Evolutionary conservation across 2,797 vertebrate genomes (phyloP).

Genomic region (Syndactyla subalaris): DNA sequence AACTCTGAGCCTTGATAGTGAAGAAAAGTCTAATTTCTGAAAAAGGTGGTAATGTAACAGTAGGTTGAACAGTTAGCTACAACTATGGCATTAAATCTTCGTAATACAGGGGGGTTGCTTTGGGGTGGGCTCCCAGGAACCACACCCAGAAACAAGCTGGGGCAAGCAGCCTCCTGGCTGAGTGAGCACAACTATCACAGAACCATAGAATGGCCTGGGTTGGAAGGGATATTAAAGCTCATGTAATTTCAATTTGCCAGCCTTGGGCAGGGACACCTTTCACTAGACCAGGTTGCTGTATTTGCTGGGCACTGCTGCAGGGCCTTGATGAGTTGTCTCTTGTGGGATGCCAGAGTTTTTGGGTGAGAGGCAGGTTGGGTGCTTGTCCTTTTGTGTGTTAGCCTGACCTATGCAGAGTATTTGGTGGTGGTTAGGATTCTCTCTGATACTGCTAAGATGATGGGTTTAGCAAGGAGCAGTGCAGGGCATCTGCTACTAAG

Average conservation of each 20-base stretch:
- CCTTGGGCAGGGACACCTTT: background rate
- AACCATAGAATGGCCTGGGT: background rate
- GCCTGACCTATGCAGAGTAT: background rate
- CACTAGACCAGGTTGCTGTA: background rate
- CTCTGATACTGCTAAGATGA: background rate
- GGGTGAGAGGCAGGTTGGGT: background rate
- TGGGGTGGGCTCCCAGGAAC: background rate
- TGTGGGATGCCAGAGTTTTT: background rate
- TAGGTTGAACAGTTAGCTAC: background rate
- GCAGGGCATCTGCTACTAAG: background rate
- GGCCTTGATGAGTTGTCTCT: background rate
- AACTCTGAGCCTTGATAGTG: background rate
- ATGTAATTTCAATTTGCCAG: rapidly evolving
- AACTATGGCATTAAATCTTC: background rate
- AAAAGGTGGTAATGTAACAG: background rate
- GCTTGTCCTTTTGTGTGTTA: background rate
- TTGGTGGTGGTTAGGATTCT: background rate
- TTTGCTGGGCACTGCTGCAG: rapidly evolving
- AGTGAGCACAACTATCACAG: background rate
- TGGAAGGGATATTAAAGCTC: background rate
- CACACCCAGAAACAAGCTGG: background rate
- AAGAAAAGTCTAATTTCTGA: background rate
- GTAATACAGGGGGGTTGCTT: background rate
- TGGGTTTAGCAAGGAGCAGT: background rate
- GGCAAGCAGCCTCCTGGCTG: background rate